Evolutionary conservation across 2,888 invertebrate species (phyloP).

Genomic region (Schizaphis graminum): DNA sequence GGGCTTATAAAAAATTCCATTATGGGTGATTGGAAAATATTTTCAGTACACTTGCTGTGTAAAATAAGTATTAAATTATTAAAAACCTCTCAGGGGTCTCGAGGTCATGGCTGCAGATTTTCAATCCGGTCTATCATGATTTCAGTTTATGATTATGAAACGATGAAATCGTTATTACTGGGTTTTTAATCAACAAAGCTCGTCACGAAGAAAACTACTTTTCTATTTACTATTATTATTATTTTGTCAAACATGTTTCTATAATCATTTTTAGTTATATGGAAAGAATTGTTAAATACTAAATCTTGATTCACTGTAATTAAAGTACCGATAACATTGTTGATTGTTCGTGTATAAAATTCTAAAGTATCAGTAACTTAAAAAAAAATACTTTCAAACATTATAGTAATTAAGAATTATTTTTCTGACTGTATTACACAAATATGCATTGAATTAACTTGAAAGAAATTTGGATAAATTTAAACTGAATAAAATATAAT

Average conservation of each 20-base stretch:
- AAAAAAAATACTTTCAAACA: not conserved
- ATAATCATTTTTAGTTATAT: not conserved
- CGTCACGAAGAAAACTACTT: not conserved
- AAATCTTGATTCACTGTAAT: not conserved
- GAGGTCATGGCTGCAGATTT: conserved; percentile 43
- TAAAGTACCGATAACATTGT: not conserved
- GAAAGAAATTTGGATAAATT: not conserved
- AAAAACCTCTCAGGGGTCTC: conserved; percentile 43
- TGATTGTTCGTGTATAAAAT: not conserved
- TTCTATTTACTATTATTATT: not conserved
- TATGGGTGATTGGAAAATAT: conserved; percentile 63
- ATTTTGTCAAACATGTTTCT: not conserved
- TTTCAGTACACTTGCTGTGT: conserved; percentile 25
- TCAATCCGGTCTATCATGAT: conserved; percentile 24
- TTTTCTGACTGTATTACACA: not conserved
- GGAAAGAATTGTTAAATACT: not conserved
- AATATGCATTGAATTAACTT: not conserved
- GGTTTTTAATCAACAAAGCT: conserved; percentile 51
- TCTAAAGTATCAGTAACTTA: not conserved
- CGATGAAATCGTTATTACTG: conserved; percentile 27
- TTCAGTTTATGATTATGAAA: conserved; percentile 52
- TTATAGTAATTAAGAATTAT: not conserved
- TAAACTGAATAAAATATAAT: not conserved
- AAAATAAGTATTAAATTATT: conserved; percentile 64
- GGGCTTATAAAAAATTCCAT: conserved; percentile 63